Evolutionary conservation across 2,888 invertebrate species (phyloP).

Genomic region (Gonocerus acuteangulatus): DNA sequence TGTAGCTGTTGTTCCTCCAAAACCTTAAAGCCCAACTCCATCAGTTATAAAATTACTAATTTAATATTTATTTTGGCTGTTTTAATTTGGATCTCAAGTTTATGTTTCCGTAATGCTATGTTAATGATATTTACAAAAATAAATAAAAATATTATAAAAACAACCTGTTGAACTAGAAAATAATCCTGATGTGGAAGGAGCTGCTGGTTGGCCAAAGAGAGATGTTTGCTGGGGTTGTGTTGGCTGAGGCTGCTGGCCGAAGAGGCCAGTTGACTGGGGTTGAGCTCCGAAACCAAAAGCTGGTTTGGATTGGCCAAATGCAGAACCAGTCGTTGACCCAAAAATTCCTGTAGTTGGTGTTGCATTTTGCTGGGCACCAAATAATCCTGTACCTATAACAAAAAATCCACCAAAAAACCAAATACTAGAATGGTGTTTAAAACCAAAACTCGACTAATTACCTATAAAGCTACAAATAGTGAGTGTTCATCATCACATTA

Average conservation of each 20-base stretch:
- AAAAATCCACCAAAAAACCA: not conserved
- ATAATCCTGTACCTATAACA: constrained; percentile 40
- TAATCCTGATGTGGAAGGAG: constrained; percentile 46
- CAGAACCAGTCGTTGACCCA: constrained; percentile 49
- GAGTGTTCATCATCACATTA: no score
- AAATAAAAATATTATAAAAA: not conserved
- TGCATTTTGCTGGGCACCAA: constrained; percentile 47
- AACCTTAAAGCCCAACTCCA: constrained; percentile 33
- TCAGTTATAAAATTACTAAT: no score
- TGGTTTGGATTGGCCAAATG: constrained; percentile 59
- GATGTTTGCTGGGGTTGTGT: constrained; percentile 44
- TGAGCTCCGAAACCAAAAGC: constrained; percentile 43
- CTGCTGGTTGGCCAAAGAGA: constrained; percentile 48
- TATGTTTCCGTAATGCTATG: no score
- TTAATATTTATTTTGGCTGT: no score
- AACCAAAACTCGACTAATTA: no score
- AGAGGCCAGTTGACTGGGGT: constrained; percentile 51
- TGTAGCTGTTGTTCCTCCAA: constrained; percentile 43
- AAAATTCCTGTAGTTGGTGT: constrained; percentile 49
- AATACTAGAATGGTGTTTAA: not conserved
- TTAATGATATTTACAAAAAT: no score
- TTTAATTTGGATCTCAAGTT: no score
- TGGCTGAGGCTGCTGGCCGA: constrained; percentile 50
- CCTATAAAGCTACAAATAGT: no score
- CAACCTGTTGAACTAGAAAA: constrained; percentile 42